Evolutionary conservation across 2,797 vertebrate genomes (phyloP), one percentile per base, ranked within the genome.

Genomic region (Hephaestus fuliginosus): DNA sequence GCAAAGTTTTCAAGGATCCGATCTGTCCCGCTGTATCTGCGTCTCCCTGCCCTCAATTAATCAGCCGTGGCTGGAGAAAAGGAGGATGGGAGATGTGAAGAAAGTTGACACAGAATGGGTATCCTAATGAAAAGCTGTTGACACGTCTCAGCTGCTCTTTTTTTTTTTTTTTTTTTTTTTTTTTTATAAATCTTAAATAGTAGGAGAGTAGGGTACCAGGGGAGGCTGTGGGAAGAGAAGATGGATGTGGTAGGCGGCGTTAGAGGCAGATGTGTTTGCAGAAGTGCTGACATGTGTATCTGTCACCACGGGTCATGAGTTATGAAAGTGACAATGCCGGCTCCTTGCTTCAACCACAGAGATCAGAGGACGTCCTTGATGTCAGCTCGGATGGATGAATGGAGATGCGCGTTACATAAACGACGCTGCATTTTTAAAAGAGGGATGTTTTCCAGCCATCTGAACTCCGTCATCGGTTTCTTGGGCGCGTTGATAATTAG

Each of bases 211-310:
- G 75, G 70, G 63, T 55, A 15, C 36, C 60, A 67, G 41, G 15
- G 53, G 62, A 58, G 22, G 36, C 49, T 48, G 48, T 25, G 39
- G 44, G 41, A 64, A 46, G 53, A 49, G 57, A 75, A 64, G 81
- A 76, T 7, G 9, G 72, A 80, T 80, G 73, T 51, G 48, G 57
- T 44, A 33, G 74, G 82, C 5, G 49, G 63, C 52, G 65, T 81
- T 74, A 66, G 69, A 88, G 81, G 74, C 78, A 84, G 84, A 79
- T 83, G 70, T 89, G 90, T 90, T 86, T 76, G 83, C 72, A 72
- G 85, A 92, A 87, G 84, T 90, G 92, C 90, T 93, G 91, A 92
- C 87, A 91, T 89, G 78, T 85, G 81, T 82, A 85, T 89, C 82
- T 92, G 92, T 94, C 93, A 91, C 76, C 62, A 14, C 12, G 3